Percentiles rank a stretch among this genome's conserved stretches.
phyloP scores from a whole-genome alignment of 1,140 invertebrate species.

The Euura saliciscinereae region DNA sequence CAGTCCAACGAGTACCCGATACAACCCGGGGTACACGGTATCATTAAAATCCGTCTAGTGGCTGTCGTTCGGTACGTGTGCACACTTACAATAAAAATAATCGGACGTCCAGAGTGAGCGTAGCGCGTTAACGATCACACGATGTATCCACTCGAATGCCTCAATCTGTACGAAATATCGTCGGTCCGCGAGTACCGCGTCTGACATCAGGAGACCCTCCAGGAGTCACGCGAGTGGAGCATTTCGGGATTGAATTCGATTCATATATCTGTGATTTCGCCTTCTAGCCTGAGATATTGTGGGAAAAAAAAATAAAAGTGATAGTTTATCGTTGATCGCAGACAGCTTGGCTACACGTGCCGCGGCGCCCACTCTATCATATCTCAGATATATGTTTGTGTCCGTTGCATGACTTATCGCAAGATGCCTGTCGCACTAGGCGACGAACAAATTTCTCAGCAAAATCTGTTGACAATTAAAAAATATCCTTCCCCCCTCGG shows the following conservation, averaged over 20 bases:
- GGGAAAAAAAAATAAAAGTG: neutral
- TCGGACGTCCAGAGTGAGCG: neutral
- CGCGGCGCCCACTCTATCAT: neutral
- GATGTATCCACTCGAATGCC: no score
- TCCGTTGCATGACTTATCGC: neutral
- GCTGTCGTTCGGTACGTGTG: neutral
- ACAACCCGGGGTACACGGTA: neutral
- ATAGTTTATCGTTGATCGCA: constrained; percentile 4
- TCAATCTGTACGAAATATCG: no score
- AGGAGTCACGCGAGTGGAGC: no score
- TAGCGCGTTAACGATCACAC: neutral
- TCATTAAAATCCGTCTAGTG: constrained; percentile 3
- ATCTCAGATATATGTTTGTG: neutral
- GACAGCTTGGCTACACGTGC: constrained; percentile 6
- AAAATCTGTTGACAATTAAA: neutral
- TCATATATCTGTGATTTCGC: no score
- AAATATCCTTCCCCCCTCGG: no score
- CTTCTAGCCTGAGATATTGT: no score
- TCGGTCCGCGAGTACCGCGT: no score
- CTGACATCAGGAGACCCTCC: no score
- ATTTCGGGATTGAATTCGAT: no score
- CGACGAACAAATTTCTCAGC: neutral
- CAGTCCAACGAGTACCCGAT: neutral
- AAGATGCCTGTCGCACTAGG: neutral
- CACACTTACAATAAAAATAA: no score